Base-by-base conservation (phyloP, 2,888 invertebrate genomes). In the Amiota communis region DNA sequence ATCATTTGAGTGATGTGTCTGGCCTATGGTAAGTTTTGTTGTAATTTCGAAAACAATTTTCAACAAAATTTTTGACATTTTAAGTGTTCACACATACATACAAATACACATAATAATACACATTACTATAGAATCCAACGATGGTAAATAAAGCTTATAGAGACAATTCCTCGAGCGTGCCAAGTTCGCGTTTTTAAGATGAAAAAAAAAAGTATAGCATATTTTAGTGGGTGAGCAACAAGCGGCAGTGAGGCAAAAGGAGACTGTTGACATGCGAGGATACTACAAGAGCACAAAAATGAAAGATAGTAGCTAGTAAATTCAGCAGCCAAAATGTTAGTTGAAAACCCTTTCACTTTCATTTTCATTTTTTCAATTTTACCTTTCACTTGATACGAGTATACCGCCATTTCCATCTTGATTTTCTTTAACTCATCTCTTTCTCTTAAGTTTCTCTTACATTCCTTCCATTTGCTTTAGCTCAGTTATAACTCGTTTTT, bases 21-120 rank as follows among this genome's bases (percentile, higher is more conserved):
- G 46, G 46, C n/a, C n/a, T 46, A n/a, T 46, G 46, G 49, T 48
- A 11, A 48, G 48, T 15, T 12, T 53, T 12, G 4, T 12, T 53
- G 53, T 8, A 1, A 15, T 15, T 65, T 48, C 23, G 49, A 49
- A 68, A 68, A 68, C 53, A 51, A 68, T 53, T 68, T 68, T 23
- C 53, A 68, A 53, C 23, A 47, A 68, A 47, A 68, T 68, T 68
- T 68, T 68, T 49, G 53, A 68, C 67, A 68, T 68, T 68, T 68
- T 68, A 68, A 53, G 67, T 53, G 67, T n/a, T n/a, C n/a, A n/a
- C n/a, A 17, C 67, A 53, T n/a, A n/a, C 67, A 23, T 2, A 36
- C 13, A 63, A n/a, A 63, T 23, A 61, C 20, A 59, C 59, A 59
- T 8, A 4, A 15, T 57, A 15, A 15, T 20, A 13, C 15, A 20